Evolutionary conservation across 1,140 invertebrate genomes (phyloP), one percentile per base, ranked within the genome.

Genomic region (Holcopasites calliopsidis): DNA sequence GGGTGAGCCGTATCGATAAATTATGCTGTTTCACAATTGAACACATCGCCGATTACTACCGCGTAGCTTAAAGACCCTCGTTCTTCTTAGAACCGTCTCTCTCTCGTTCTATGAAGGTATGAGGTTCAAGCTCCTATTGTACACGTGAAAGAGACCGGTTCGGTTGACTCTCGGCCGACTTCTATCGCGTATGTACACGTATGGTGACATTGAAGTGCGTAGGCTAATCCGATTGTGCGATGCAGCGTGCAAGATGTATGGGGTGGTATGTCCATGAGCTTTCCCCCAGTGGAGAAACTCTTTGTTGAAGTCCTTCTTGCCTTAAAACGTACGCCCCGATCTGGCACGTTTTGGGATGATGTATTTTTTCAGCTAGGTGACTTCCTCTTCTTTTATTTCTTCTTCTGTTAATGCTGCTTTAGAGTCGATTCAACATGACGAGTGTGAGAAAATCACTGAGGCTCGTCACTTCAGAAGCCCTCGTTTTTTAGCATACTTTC

Each of bases 151-250:
- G 38, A 65, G 58, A 65, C 31, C 33, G 23, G n/a, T 23, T 47
- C 38, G 64, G 33, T 55, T 58, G 21, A 49, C 42, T 49, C 47
- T 74, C 28, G n/a, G 50, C 16, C 33, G 35, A 44, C 35, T 50
- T 58, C 31, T 58, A 69, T 33, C n/a, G 23, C 40, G 58, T n/a
- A n/a, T n/a, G 44, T 47, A 52, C 44, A 21, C 31, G 21, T 50
- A 72, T 61, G 62, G 31, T 72, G 71, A 70, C 70, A 78, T 81
- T 75, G 69, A 80, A 57, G 61, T 80, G 80, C 84, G 80, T 84
- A 83, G 82, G 84, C 68, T 84, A 86, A 84, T 83, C 72, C 60
- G 76, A 86, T 85, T 84, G 79, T 55, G 28, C 35, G 42, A 21
- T 47, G 10, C 44, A 40, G 26, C 61, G 55, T 50, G 23, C 16